Percentiles rank a stretch among this genome's conserved stretches.
Evolutionary conservation across 2,797 vertebrate species (phyloP).

Genomic region (Spea hammondii): DNA sequence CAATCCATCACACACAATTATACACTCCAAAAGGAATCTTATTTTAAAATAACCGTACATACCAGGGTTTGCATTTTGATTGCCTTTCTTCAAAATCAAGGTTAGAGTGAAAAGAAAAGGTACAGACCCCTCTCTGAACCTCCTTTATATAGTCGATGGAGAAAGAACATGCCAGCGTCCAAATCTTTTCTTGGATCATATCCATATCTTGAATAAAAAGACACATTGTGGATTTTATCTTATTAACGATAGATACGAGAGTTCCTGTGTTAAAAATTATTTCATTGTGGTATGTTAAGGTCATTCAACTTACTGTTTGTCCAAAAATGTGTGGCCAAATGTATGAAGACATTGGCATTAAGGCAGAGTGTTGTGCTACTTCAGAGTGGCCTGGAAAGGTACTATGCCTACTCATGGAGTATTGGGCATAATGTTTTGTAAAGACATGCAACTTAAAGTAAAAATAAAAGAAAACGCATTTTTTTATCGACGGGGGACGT

Average conservation of each 20-base stretch:
- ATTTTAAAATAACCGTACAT: conserved; percentile 1
- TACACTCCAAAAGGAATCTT: background rate
- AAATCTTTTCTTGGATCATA: conserved; percentile 31
- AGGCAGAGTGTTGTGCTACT: too few species aligned
- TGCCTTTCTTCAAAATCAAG: conserved; percentile 5
- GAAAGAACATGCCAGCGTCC: conserved; percentile 11
- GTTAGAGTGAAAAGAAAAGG: conserved; percentile 8
- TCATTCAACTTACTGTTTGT: background rate
- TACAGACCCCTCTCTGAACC: conserved; percentile 11
- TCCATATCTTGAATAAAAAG: conserved; percentile 32
- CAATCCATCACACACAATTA: background rate
- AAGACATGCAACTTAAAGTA: too few species aligned
- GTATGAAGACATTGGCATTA: background rate
- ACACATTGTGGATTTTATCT: conserved; percentile 30
- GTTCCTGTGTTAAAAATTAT: background rate
- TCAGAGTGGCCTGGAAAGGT: too few species aligned
- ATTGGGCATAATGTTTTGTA: too few species aligned
- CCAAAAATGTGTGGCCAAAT: background rate
- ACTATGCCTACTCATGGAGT: too few species aligned
- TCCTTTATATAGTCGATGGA: conserved; percentile 27
- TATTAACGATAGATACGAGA: conserved; percentile 39
- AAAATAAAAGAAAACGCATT: too few species aligned
- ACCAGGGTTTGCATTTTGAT: conserved; percentile 40
- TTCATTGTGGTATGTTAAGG: background rate
- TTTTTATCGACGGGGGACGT: too few species aligned